Evolutionary conservation across 2,888 invertebrate species (phyloP).

Genomic region (Caenorhabditis sp.): DNA sequence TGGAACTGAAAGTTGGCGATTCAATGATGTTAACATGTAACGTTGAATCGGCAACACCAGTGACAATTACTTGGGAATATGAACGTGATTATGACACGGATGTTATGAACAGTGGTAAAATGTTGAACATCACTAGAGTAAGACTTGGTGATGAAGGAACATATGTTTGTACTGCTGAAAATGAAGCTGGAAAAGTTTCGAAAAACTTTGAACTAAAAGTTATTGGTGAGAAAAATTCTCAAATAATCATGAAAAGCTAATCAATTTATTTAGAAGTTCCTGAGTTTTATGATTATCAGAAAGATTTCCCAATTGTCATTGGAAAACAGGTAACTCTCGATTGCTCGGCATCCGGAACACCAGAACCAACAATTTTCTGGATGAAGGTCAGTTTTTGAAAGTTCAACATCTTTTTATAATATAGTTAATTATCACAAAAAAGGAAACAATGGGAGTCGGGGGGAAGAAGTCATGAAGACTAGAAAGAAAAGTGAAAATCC

Average conservation of each 20-base stretch:
- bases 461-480: neutral
- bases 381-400: constrained; percentile 67
- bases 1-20: constrained; percentile 68
- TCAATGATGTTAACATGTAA: constrained; percentile 71
- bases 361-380: constrained; percentile 75
- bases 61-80: constrained; percentile 44
- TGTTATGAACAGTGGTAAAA: constrained; percentile 42
- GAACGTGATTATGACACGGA: constrained; percentile 9
- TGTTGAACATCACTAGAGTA: constrained; percentile 59
- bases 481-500: constrained; percentile 17
- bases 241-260: no score
- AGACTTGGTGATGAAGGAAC: constrained; percentile 75
- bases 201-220: constrained; percentile 76
- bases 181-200: constrained; percentile 74
- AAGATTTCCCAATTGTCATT: constrained; percentile 72
- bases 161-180: constrained; percentile 75
- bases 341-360: constrained; percentile 75
- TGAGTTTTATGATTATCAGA: constrained; percentile 66
- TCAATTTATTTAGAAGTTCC: constrained; percentile 73
- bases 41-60: constrained; percentile 23
- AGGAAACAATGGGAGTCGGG: neutral
- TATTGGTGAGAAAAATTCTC: constrained; percentile 73
- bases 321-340: constrained; percentile 75
- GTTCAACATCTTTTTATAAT: neutral
- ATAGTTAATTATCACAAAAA: neutral